Evolutionary conservation across 2,113 vertebrate species (phyloP), one percentile per base, ranked within the genome.

Genomic region (Murina feae): DNA sequence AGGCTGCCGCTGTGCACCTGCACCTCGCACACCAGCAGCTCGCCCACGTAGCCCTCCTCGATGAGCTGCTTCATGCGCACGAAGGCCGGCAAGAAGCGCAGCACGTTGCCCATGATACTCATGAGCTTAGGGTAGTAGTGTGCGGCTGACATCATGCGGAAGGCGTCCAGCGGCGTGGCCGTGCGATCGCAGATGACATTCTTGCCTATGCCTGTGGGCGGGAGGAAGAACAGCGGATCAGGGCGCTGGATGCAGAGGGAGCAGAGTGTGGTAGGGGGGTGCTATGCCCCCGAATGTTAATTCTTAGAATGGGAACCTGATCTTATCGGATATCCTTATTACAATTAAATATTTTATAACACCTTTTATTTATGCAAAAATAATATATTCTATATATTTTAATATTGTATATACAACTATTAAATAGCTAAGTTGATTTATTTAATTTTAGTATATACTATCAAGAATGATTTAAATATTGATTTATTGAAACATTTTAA

Each of bases 41-140:
- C 99, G n/a, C 99, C 99, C 0, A 99, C 98, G 0, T 99, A 99
- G 6, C 99, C 99, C 96, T 99, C 99, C 96, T 99, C 99, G 35
- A 99, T 97, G 97, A 99, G 98, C 98, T 99, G 99, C 98, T 99
- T 99, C 99, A 99, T 99, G 92, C 99, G 99, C 71, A 99, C 99
- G 0, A 99, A 99, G 2, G 99, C 99, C 0, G 99, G 99, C 96
- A 99, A 98, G 98, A 99, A 99, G 81, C 99, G 99, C 72, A 99
- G 91, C 55, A 99, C 99, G 0, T 99, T 99, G 88, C 99, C 99
- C 99, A 99, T 99, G 96, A 99, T 99, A 98, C 99, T 99, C 98
- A 99, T 99, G 96, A 99, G 98, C 97, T 99, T 99, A 14, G 99
- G 99, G 97, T 99, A 99, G 95, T 99, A 99, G 97, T 99, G 99